Percentiles rank a stretch among this genome's conserved stretches.
phyloP scores from a whole-genome alignment of 2,797 vertebrate species.

The Macroramphosus scolopax region DNA sequence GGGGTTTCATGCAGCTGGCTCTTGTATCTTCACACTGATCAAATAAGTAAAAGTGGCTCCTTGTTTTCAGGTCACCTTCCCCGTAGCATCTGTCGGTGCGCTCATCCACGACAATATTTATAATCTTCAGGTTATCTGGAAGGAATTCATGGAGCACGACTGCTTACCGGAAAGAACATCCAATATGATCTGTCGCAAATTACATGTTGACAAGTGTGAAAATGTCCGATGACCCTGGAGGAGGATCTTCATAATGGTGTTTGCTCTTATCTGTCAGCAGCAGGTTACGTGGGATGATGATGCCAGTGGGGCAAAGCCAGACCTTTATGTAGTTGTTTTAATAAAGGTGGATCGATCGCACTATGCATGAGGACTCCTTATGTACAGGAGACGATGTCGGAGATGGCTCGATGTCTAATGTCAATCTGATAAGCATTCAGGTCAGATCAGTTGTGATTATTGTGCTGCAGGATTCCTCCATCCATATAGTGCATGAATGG shows the following conservation, averaged over 20 bases:
- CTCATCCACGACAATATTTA: slow-evolving; percentile 5
- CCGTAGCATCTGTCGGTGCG: slow-evolving; percentile 1
- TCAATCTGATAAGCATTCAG: slow-evolving; percentile 28
- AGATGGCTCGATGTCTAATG: slow-evolving; percentile 7
- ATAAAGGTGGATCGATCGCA: slow-evolving; percentile 10
- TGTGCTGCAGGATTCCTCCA: slow-evolving; percentile 1
- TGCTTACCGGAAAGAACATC: not conserved
- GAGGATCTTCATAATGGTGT: slow-evolving; percentile 7
- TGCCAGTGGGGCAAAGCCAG: slow-evolving; percentile 13
- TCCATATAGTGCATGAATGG: not conserved
- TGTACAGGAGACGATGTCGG: slow-evolving; percentile 13
- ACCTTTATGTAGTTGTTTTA: slow-evolving; percentile 27
- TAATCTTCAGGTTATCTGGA: slow-evolving; percentile 9
- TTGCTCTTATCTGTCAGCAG: slow-evolving; percentile 39
- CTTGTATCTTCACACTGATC: slow-evolving; percentile 1
- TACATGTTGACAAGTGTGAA: slow-evolving; percentile 8
- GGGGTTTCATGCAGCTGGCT: too few relatives aligned
- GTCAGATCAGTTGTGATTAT: slow-evolving; percentile 15
- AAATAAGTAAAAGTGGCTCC: slow-evolving; percentile 12
- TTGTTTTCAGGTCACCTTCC: slow-evolving; percentile 13
- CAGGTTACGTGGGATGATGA: slow-evolving; percentile 22
- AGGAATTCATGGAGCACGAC: slow-evolving; percentile 6
- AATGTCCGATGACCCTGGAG: not conserved
- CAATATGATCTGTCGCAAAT: slow-evolving; percentile 1
- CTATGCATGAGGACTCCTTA: slow-evolving; percentile 19